Base-by-base conservation (phyloP, 2,113 vertebrate species). In the Notothenia rossii region DNA sequence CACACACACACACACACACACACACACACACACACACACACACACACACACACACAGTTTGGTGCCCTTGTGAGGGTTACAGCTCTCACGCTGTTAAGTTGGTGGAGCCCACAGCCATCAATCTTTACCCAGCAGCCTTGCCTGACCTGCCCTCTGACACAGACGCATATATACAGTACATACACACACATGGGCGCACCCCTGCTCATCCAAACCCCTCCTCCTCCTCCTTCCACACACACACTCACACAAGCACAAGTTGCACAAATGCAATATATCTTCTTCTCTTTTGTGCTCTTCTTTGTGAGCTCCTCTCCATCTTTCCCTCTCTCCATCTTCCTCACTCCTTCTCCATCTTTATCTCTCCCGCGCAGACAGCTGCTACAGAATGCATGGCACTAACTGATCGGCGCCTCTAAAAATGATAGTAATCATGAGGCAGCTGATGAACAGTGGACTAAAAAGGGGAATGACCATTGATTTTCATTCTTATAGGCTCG, bases 61-160 rank as follows among this genome's bases (percentile, higher is more conserved):
- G 55, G 75, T 93, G 93, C 91, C 93, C 93, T 93, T 95, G 94
- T 93, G 91, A 90, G 88, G 90, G 88, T 91, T 88, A 91, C 77
- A 90, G 84, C 93, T 90, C 79, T 84, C 50, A 33, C 85, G 84
- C 88, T 88, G 85, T 86, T 86, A 83, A 91, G 81, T 83, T 83
- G 83, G 83, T 87, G 85, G 61, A 87, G 84, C 89, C 74, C 73
- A 79, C 49, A 85, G 72, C 79, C 90, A 93, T 95, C 92, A 90
- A 94, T 94, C 90, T 94, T 86, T 90, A 90, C 84, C 88, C 85
- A 89, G 80, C 83, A 90, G 88, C 83, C 82, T 88, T 81, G 83
- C 83, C 86, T 89, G 84, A 88, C 86, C 86, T 83, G 82, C 78
- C 82, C 87, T 85, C 70, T 79, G 60, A 88, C 86, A 83, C 70